These are phyloP conservation scores for Pandion haliaetus DNA, from an alignment of 2,113 vertebrate species.

Conservation along the genomic window DNA sequence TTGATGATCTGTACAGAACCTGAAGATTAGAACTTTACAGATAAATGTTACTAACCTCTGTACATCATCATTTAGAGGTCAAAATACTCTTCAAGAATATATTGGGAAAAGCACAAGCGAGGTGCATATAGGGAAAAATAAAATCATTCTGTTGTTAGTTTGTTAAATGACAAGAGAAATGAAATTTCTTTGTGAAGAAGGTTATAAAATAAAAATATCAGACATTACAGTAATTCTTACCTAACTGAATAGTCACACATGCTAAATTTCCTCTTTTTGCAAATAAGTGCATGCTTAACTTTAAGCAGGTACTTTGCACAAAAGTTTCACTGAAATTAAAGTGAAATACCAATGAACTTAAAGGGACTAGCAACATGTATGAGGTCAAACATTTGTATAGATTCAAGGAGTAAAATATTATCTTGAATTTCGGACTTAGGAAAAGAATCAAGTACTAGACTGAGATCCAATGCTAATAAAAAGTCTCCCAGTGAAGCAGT, in stretches of 20 bases:
- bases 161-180: not conserved
- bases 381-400: not conserved
- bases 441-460: not conserved
- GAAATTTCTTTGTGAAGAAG: not conserved
- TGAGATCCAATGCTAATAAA: not conserved
- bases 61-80: not conserved
- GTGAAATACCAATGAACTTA: not conserved
- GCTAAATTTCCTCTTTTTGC: not conserved
- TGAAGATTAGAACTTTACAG: not conserved
- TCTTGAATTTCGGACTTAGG: not conserved
- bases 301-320: not conserved
- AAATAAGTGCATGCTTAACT: not conserved
- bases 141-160: not conserved
- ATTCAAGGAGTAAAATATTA: not conserved
- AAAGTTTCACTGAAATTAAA: not conserved
- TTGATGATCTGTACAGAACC: not conserved
- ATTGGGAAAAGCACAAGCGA: not conserved
- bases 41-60: not conserved
- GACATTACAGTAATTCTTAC: not conserved
- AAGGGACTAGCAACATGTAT: not conserved
- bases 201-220: not conserved
- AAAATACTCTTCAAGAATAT: not conserved
- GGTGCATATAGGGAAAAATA: not conserved
- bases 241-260: not conserved
- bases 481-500: not conserved